phyloP scores from a whole-genome alignment of 2,113 vertebrate species.

The Aspidoscelis tigris region DNA sequence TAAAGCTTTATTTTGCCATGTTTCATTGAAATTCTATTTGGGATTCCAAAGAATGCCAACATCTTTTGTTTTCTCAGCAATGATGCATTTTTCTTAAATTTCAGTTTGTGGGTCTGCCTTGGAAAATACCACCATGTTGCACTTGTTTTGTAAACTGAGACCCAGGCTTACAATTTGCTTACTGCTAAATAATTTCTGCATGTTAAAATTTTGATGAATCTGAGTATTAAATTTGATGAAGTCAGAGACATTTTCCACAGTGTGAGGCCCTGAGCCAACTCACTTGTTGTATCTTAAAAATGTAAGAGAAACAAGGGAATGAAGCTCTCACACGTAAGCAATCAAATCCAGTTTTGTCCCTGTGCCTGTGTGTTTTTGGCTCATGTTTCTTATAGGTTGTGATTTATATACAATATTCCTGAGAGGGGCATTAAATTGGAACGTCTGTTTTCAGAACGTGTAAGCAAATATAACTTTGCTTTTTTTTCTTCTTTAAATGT shows the following conservation, averaged over 20 bases:
- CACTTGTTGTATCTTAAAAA: conserved; percentile 53
- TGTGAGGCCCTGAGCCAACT: conserved; percentile 47
- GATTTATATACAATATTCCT: conserved; percentile 57
- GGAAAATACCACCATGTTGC: conserved; percentile 49
- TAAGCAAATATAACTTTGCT: conserved; percentile 22
- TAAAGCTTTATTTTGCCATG: conserved; percentile 41
- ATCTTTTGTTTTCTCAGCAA: conserved; percentile 28
- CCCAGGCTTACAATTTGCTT: conserved; percentile 51
- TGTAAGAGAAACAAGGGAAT: conserved; percentile 14
- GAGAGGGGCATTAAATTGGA: conserved; percentile 45
- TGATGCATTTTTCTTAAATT: conserved; percentile 6
- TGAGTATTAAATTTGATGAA: conserved; percentile 71
- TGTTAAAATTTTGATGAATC: conserved; percentile 72
- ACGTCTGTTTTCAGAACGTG: conserved; percentile 38
- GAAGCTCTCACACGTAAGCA: conserved; percentile 36
- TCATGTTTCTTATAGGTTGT: conserved; percentile 49
- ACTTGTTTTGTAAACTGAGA: conserved; percentile 58
- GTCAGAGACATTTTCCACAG: conserved; percentile 35
- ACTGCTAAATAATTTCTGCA: conserved; percentile 71
- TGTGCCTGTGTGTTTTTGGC: not conserved
- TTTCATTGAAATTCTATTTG: conserved; percentile 41
- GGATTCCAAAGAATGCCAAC: conserved; percentile 35
- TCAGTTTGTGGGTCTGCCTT: conserved; percentile 51
- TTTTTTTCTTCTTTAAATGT: conserved; percentile 42
- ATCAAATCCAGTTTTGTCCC: conserved; percentile 38